Evolutionary conservation across 1,140 invertebrate species (phyloP), one percentile per base, ranked within the genome.

Genomic region (Drosophila asahinai): DNA sequence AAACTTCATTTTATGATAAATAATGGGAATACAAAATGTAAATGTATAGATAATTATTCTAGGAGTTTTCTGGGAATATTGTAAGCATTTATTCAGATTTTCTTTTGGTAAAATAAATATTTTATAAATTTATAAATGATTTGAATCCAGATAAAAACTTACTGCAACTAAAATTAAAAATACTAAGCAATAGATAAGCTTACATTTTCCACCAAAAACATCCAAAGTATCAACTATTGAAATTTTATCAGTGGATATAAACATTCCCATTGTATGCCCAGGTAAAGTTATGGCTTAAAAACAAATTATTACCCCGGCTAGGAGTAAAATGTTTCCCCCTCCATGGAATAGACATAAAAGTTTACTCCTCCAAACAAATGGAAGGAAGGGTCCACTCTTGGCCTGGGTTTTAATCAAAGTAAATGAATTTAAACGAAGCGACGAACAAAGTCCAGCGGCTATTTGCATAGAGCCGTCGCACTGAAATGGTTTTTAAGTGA

Each of bases 351-450:
- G 57, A 71, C 68, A 66, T 65, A 76, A 60, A 54, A 62, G 68
- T 65, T 81, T 79, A 78, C 57, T 77, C 36, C 67, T 45, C 27
- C 42, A 43, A 43, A 27, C 47, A 14, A 49, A 52, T 12, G 60
- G 58, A n/a, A 47, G n/a, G 12, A 62, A 57, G 51, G 58, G 52
- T 51, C 14, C 38, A 25, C 63, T 81, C 80, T 72, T 42, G 48
- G 38, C 55, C 58, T 33, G 65, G 74, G 62, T 80, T 87, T 89
- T 89, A 89, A 90, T 89, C 84, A 89, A 89, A 89, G 77, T 80
- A 89, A 89, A 89, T 89, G 84, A 89, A 89, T 89, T 89, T 90
- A 89, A 89, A 89, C 86, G 84, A 89, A 89, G 83, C 84, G 81
- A 58, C 86, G 66, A 74, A 72, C 66, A 67, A 64, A 72, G 82